phyloP scores from a whole-genome alignment of 2,113 vertebrate species.

The Sinosuthora webbiana region DNA sequence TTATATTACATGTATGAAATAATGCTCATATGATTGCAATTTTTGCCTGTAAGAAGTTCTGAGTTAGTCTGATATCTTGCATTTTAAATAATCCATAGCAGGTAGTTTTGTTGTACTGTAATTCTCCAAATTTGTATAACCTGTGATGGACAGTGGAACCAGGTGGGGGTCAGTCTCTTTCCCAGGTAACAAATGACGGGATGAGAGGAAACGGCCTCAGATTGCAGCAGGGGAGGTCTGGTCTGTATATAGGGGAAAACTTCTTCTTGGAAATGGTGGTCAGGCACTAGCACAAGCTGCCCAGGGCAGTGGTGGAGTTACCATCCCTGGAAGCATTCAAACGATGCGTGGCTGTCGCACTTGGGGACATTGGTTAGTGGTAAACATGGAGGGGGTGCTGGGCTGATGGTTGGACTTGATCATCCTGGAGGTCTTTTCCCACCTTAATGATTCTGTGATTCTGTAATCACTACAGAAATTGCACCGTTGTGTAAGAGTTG shows the following conservation, averaged over 20 bases:
- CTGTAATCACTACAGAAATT: not conserved
- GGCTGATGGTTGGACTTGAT: not conserved
- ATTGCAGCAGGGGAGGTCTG: not conserved
- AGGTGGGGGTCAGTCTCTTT: not conserved
- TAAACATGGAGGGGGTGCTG: not conserved
- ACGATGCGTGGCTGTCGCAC: not conserved
- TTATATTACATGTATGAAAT: not conserved
- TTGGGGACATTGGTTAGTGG: not conserved
- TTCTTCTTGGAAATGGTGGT: not conserved
- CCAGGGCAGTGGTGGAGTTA: not conserved
- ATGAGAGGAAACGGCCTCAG: fast-evolving
- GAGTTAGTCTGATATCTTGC: not conserved
- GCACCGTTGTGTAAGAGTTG: constrained; percentile 3
- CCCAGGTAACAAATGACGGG: not conserved
- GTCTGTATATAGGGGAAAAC: not conserved
- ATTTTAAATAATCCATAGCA: not conserved
- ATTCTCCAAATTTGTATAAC: not conserved
- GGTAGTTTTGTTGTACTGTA: constrained; percentile 1
- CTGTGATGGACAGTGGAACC: not conserved
- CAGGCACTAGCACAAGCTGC: not conserved
- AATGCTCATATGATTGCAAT: not conserved
- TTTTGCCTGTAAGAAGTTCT: not conserved
- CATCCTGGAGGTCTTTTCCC: not conserved
- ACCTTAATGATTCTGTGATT: not conserved
- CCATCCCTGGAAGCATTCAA: not conserved